Evolutionary conservation across 2,797 vertebrate genomes (phyloP), one percentile per base, ranked within the genome.

Genomic region (Enteromius fasciolatus): DNA sequence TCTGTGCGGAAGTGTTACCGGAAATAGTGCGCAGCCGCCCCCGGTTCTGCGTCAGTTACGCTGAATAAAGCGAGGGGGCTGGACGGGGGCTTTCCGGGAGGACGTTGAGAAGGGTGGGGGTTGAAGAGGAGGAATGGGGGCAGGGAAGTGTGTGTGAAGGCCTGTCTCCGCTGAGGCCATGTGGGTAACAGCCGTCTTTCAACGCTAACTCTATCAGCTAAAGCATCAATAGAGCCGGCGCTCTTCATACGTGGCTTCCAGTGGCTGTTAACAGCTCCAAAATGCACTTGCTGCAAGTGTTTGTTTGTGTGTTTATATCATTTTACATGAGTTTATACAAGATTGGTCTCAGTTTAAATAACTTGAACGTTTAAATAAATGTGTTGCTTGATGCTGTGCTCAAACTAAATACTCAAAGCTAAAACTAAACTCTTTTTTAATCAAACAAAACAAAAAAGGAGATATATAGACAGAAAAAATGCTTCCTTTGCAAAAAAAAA

Each of bases 1-100:
- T 91, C 89, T 86, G 90, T 91, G 88, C 91, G 92, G 93, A 94
- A 94, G 94, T 94, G 94, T 94, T 94, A 93, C 94, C 94, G 93
- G 94, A 94, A 94, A 93, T 93, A 90, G 93, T 92, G 91, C 89
- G 89, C 91, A 91, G 89, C 92, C 93, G 90, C 91, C 93, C 92
- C 92, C 91, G 88, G 93, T 92, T 93, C 92, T 94, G 93, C 93
- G 91, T 95, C 93, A 94, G 90, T 92, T 91, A 88, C 88, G 88
- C 92, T 90, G 90, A 93, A 93, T 90, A 94, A 92, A 94, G 92
- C 23, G 87, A 92, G 87, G 75, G 83, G 84, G 85, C 73, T 50
- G 78, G 74, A 77, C 54, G 74, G 92, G 93, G 93, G 92, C 89
- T 93, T 93, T 93, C 92, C 92, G 91, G 89, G 90, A 90, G 89